phyloP scores from a whole-genome alignment of 2,113 vertebrate genomes.

The Pluvianellus socialis region DNA sequence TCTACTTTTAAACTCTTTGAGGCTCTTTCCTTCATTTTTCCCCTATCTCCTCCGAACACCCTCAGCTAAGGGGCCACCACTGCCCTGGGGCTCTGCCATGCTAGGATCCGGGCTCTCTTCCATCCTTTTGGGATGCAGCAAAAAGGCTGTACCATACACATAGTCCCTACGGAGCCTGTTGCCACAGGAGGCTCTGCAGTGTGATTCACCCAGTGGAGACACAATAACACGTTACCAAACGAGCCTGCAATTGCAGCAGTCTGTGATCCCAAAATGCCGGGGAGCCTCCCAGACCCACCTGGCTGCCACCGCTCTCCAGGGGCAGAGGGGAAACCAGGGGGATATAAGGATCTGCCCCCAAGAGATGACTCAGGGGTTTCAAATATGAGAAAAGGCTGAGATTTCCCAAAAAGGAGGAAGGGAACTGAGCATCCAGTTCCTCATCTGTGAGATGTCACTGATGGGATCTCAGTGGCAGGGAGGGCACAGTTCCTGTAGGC shows the following conservation, averaged over 20 bases:
- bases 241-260: neutral
- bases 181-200: neutral
- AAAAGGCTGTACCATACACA: neutral
- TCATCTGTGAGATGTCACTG: neutral
- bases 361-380: neutral
- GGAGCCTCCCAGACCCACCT: neutral
- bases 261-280: neutral
- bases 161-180: neutral
- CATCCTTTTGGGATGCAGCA: neutral
- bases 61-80: neutral
- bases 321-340: neutral
- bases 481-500: neutral
- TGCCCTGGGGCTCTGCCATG: neutral
- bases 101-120: neutral
- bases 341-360: neutral
- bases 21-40: neutral
- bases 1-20: neutral
- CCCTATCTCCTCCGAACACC: neutral
- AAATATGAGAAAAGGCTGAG: neutral
- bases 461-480: accelerated
- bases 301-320: neutral
- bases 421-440: neutral
- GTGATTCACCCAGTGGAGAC: slow-evolving; percentile 1
- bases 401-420: neutral
- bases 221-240: neutral